phyloP scores from a whole-genome alignment of 2,888 invertebrate genomes.

The Metopia argyrocephala region DNA sequence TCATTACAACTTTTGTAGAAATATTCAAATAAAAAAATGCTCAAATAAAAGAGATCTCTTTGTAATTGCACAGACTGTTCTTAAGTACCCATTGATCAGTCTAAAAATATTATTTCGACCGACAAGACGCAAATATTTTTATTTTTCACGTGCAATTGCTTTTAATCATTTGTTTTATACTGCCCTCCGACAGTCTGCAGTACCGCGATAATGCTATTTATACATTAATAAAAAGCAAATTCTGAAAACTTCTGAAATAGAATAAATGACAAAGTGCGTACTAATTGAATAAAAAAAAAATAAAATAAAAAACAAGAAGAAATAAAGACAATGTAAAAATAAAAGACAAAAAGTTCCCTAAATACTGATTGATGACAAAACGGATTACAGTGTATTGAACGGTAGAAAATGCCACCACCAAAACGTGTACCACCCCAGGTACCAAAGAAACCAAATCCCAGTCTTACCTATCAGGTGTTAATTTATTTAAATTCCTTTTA shows the following conservation, averaged over 20 bases:
- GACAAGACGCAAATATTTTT: constrained; percentile 54
- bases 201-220: constrained; percentile 46
- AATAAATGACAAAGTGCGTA: background rate
- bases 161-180: background rate
- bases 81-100: constrained; percentile 70
- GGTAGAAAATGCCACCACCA: constrained; percentile 72
- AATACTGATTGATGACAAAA: constrained; percentile 33
- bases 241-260: constrained; percentile 3
- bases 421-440: constrained; percentile 70
- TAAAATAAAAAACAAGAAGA: constrained; percentile 11
- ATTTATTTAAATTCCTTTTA: constrained; percentile 91
- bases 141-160: constrained; percentile 31
- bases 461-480: constrained; percentile 89
- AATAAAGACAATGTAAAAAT: constrained; percentile 27
- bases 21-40: background rate
- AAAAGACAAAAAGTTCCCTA: constrained; percentile 4
- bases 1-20: background rate
- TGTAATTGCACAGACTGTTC: constrained; percentile 42
- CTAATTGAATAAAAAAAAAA: constrained; percentile 40
- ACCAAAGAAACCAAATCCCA: constrained; percentile 84
- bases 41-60: constrained; percentile 44
- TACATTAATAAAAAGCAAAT: constrained; percentile 24
- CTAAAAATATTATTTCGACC: constrained; percentile 74
- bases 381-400: constrained; percentile 33
- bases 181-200: constrained; percentile 20